phyloP scores from a whole-genome alignment of 2,113 vertebrate species.

The Seriola dumerili region DNA sequence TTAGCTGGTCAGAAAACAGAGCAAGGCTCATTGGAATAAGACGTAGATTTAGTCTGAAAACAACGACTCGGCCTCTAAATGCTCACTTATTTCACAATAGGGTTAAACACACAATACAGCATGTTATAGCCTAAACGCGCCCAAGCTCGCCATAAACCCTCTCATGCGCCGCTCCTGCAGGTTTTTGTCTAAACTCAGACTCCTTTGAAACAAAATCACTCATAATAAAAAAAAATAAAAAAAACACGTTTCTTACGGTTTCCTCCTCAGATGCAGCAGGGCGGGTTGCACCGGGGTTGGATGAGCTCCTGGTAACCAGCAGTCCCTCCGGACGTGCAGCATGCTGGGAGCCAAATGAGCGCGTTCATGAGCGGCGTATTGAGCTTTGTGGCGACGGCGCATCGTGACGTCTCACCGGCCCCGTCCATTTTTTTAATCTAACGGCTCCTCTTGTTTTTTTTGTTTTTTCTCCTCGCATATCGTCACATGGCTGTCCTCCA shows the following conservation, averaged over 20 bases:
- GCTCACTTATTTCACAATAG: slow-evolving; percentile 44
- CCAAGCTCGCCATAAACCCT: slow-evolving; percentile 5
- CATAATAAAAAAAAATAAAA: neutral
- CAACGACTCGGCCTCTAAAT: slow-evolving; percentile 11
- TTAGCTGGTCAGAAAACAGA: slow-evolving; percentile 5
- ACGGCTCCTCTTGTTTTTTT: slow-evolving; percentile 68
- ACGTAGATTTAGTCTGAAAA: slow-evolving; percentile 5
- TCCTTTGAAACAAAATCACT: slow-evolving; percentile 6
- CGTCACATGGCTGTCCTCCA: slow-evolving; percentile 52
- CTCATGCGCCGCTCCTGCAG: slow-evolving; percentile 2
- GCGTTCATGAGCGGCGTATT: slow-evolving; percentile 77
- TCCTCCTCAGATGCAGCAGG: slow-evolving; percentile 51
- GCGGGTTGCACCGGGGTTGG: slow-evolving; percentile 52
- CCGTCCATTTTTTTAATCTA: slow-evolving; percentile 80
- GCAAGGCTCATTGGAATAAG: neutral
- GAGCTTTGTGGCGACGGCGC: slow-evolving; percentile 80
- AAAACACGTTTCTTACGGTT: slow-evolving; percentile 60
- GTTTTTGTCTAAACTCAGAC: slow-evolving; percentile 1
- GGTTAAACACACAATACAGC: slow-evolving; percentile 28
- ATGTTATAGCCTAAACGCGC: slow-evolving; percentile 29
- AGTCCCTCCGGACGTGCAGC: slow-evolving; percentile 67
- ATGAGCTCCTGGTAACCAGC: slow-evolving; percentile 57
- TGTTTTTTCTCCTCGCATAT: slow-evolving; percentile 42
- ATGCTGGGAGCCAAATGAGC: slow-evolving; percentile 76
- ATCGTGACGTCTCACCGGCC: slow-evolving; percentile 84